Evolutionary conservation across 1,140 invertebrate species (phyloP), one percentile per base, ranked within the genome.

Genomic region (Zelostemma sp.): DNA sequence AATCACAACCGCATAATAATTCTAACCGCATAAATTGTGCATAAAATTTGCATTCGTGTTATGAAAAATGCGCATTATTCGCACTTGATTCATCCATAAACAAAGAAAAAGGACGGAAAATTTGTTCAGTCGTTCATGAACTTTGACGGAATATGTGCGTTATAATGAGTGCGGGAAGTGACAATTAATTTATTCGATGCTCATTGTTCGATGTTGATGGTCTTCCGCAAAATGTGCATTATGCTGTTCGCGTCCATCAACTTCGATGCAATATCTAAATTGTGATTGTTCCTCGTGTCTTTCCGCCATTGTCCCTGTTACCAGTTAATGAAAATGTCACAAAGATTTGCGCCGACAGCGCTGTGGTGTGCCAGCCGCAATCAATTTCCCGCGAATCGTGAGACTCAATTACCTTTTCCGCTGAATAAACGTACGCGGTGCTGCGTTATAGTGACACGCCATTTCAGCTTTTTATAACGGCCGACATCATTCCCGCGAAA

Each of bases 301-400:
- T 73, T 63, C 51, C 48, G 54, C 60, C 55, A 62, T 63, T 69
- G 66, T 72, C 49, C 71, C 49, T 54, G 71, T 69, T 73, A 58
- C 59, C 57, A 54, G 72, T 67, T 73, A 65, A 72, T 65, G 60
- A 72, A 72, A 72, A 63, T 68, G 69, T 72, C 69, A 72, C 64
- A 68, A 72, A 72, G 69, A 72, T 72, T 72, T 64, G 64, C 65
- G 51, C 53, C 51, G 60, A 72, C 60, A 62, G 60, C 63, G 33
- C 16, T 61, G 55, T 31, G 56, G 64, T 54, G 63, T 48, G 59
- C 59, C 51, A 58, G 33, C 65, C 65, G 49, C 59, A 68, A 72
- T 72, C 69, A 68, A 72, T 72, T 72, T 66, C 62, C 56, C 60
- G 69, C 65, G 61, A 68, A 63, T 68, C 70, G 61, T 57, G 65